Evolutionary conservation across 2,888 invertebrate genomes (phyloP), one percentile per base, ranked within the genome.

Genomic region (Laspeyria flexula): DNA sequence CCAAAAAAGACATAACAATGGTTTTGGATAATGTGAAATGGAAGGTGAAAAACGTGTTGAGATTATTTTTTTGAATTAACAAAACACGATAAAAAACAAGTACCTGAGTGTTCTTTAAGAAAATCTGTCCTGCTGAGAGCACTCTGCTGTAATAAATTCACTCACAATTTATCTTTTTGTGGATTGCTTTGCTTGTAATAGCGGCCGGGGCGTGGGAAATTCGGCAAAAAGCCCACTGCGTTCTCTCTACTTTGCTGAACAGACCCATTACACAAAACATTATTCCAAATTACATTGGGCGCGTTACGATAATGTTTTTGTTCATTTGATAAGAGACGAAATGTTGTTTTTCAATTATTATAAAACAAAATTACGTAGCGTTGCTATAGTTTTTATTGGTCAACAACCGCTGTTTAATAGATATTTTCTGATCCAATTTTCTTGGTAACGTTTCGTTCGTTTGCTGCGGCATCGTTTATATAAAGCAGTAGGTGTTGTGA

Each of bases 131-230:
- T 84, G 85, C 83, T 84, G 85, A 80, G 86, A 86, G 83, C 85
- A 84, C 85, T 85, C 77, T 76, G 77, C 71, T 79, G 79, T 81
- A 81, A 82, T 85, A 85, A 85, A 85, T 85, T 85, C 70, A 81
- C 81, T 85, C 84, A 79, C 81, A 84, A 85, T 86, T 87, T 86
- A 85, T 86, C 83, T 86, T 85, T 85, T 84, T 83, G 86, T 75
- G 84, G 85, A 85, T 84, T 85, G 85, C 84, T 85, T 80, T 85
- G 81, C 76, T 77, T 73, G 78, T 77, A 66, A 70, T 61, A 64
- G 67, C 69, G 71, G 48, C 67, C 44, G 77, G 70, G 62, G 63
- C 68, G 69, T 69, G 69, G 71, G 69, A 69, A 69, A 66, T 58
- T 70, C 61, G 59, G 30, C 69, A 70, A 69, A 69, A 70, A 70